Evolutionary conservation across 2,113 vertebrate species (phyloP), one percentile per base, ranked within the genome.

Genomic region (Athene noctua): DNA sequence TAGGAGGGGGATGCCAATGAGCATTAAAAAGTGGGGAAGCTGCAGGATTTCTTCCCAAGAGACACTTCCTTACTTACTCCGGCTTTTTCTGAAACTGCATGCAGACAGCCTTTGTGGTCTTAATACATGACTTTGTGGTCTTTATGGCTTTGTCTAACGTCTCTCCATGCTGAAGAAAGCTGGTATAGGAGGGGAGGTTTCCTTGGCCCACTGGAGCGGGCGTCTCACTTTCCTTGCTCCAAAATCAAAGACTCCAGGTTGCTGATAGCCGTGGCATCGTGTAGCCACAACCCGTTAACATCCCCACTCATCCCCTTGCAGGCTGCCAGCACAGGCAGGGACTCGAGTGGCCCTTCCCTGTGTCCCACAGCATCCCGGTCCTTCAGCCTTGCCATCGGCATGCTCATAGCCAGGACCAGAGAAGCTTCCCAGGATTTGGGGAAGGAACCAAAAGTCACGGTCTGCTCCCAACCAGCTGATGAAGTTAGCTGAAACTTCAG

Each of bases 201-300:
- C 73, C 55, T 36, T 12, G 25, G 25, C 57, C 32, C 3, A 0
- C 15, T 2, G 2, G 26, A 49, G 51, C 23, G 8, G 49, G 25
- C 36, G 17, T 70, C 36, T 63, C 1, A 0, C 58, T 47, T 42
- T 86, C 75, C 47, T 88, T 32, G 1, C 54, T 57, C 82, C 66
- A 38, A 32, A 67, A 57, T 13, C 75, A 7, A 49, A 42, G 57
- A 5, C 18, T 27, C n/a, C 15, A 8, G 0, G 4, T 8, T 44
- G 57, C 52, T 1, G 4, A 22, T 25, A 54, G 58, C 71, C 0
- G 0, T 9, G 38, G 34, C 5, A 4, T 17, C 0, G 0, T 10
- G 74, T 32, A 21, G 42, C 46, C 57, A 9, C 3, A 11, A 30
- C 59, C 18, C 30, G 4, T 6, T 20, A 7, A 38, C 0, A 1